Evolutionary conservation across 2,113 vertebrate species (phyloP).

Genomic region (Panthera leo): DNA sequence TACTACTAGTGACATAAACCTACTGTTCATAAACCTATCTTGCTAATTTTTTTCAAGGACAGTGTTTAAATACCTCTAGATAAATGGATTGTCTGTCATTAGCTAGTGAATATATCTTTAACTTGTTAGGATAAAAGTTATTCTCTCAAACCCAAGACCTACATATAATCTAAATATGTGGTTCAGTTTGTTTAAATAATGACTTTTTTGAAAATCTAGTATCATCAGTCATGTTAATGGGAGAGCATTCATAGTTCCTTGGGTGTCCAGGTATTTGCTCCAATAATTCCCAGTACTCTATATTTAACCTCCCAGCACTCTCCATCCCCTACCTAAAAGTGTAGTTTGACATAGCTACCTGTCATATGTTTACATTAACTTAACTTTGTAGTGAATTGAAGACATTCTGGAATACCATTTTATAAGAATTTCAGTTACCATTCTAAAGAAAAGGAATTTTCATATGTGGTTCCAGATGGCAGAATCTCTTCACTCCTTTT

Average conservation of each 20-base stretch:
- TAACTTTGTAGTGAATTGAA: conserved; percentile 36
- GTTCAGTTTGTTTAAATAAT: conserved; percentile 8
- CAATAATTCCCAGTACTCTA: background rate
- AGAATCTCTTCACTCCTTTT: conserved; percentile 24
- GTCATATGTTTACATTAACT: background rate
- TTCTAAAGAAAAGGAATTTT: conserved; percentile 42
- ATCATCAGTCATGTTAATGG: background rate
- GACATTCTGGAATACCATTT: background rate
- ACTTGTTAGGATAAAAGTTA: conserved; percentile 23
- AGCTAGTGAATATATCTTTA: conserved; percentile 30
- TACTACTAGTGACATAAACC: background rate
- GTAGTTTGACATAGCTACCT: background rate
- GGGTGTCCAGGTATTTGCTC: background rate
- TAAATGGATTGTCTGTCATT: conserved; percentile 35
- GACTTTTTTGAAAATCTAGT: background rate
- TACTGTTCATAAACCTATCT: background rate
- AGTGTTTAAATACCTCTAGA: conserved; percentile 35
- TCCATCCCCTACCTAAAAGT: background rate
- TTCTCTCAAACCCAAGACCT: background rate
- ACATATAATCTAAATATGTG: conserved; percentile 20
- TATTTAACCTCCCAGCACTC: background rate
- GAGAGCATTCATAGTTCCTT: background rate
- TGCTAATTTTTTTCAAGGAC: conserved; percentile 35
- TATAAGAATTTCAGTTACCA: background rate
- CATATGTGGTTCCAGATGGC: background rate